phyloP scores from a whole-genome alignment of 92 coral and sea anemone genomes.

The Meandrina meandrites region DNA sequence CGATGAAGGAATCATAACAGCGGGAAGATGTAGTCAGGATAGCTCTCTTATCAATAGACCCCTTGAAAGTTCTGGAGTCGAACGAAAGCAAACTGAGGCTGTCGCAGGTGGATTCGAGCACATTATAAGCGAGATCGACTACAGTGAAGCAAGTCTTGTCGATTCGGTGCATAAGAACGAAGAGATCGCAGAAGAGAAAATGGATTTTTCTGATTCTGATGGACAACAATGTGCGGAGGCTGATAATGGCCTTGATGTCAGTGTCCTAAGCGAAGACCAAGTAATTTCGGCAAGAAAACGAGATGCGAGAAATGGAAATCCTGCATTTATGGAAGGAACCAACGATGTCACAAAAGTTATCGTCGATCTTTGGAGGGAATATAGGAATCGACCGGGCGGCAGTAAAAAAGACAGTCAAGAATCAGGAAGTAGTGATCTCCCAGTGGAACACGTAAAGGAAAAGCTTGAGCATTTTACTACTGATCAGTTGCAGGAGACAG shows the following conservation, averaged over 20 bases:
- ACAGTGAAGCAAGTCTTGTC: too few species aligned
- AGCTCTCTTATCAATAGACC: background rate
- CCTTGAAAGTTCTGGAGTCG: background rate
- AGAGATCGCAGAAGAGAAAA: background rate
- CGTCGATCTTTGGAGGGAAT: constrained; percentile 25
- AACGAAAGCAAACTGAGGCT: background rate
- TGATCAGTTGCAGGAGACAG: constrained; percentile 1
- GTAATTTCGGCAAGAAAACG: background rate
- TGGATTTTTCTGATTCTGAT: background rate
- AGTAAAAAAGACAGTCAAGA: background rate
- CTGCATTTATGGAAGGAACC: background rate
- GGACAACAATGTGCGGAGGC: background rate
- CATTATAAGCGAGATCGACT: background rate
- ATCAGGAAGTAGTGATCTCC: constrained; percentile 5
- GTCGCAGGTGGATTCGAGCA: background rate
- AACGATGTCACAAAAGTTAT: constrained; percentile 9
- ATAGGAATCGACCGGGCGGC: background rate
- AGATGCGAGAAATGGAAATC: background rate
- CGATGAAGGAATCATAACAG: background rate
- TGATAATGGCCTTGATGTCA: background rate
- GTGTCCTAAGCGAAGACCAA: background rate
- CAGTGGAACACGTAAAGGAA: background rate
- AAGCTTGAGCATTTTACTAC: background rate
- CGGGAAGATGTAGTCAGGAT: background rate
- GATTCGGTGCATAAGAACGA: background rate